Conservation (phyloP, 2,888 invertebrate genomes). For the Labia minor region DNA sequence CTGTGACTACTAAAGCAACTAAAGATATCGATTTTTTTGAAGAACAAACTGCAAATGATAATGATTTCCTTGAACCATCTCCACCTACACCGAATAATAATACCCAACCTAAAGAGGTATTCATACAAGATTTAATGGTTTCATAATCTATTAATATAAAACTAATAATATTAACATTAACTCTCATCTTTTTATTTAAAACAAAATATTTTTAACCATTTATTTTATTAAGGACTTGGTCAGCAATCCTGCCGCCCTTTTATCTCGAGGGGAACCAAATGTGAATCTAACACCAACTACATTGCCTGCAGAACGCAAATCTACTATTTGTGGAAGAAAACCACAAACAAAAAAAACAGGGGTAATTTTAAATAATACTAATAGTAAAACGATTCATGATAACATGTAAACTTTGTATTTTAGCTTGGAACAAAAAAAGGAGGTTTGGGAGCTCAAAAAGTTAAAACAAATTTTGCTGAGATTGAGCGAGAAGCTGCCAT, state of each 20-base stretch:
- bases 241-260: conserved; percentile 18
- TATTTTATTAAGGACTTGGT: conserved; percentile 20
- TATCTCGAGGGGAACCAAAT: conserved; percentile 35
- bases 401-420: conserved; percentile 22
- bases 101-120: background rate
- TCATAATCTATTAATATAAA: background rate
- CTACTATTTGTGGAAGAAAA: conserved; percentile 62
- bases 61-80: background rate
- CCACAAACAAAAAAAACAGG: conserved; percentile 56
- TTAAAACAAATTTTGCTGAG: conserved; percentile 88
- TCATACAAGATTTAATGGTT: background rate
- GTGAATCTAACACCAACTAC: conserved; percentile 38
- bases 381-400: conserved; percentile 20
- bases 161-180: background rate
- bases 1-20: conserved; percentile 37
- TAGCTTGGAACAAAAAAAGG: conserved; percentile 79
- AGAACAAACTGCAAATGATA: conserved; percentile 44
- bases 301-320: conserved; percentile 43
- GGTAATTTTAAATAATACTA: conserved; percentile 36
- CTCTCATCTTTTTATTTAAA: background rate
- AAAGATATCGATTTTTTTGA: conserved; percentile 86
- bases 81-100: conserved; percentile 6
- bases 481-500: conserved; percentile 82
- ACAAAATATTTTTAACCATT: background rate
- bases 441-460: conserved; percentile 87